These are phyloP conservation scores for Protosalanx chinensis DNA, from an alignment of 2,797 vertebrate genomes.

Conservation along the genomic window DNA sequence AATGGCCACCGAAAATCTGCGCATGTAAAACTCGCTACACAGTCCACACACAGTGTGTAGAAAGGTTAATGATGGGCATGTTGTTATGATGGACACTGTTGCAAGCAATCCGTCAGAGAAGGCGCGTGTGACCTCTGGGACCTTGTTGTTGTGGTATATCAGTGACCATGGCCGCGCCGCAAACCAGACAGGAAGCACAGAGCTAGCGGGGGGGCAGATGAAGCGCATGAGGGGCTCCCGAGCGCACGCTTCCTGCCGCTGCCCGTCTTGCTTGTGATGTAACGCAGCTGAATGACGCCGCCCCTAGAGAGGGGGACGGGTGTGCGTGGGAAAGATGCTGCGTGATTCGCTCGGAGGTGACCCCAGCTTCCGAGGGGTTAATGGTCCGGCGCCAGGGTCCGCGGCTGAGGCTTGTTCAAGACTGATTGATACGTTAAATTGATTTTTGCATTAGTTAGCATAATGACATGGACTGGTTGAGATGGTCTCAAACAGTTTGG, in stretches of 20 bases:
- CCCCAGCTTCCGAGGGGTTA: constrained; percentile 41
- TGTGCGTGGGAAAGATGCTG: constrained; percentile 22
- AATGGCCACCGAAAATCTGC: background rate
- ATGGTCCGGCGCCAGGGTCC: constrained; percentile 28
- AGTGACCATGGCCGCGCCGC: no score
- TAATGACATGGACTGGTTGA: constrained; percentile 41
- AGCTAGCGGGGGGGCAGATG: background rate
- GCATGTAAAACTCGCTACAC: constrained; percentile 1
- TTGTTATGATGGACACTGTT: no score
- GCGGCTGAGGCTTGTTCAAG: constrained; percentile 33
- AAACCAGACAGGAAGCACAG: constrained; percentile 26
- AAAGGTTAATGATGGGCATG: constrained; percentile 45
- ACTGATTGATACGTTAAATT: constrained; percentile 55
- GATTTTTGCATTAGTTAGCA: constrained; percentile 53
- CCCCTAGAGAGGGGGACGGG: constrained; percentile 8
- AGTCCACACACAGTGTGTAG: constrained; percentile 31
- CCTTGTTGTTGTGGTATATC: no score
- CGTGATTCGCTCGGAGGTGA: constrained; percentile 36
- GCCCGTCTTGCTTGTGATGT: constrained; percentile 34
- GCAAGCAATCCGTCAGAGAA: no score
- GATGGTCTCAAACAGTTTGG: constrained; percentile 28
- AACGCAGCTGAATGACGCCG: constrained; percentile 35
- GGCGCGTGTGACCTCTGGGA: no score
- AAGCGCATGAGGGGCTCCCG: background rate
- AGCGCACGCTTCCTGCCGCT: constrained; percentile 11